Evolutionary conservation across 2,113 vertebrate species (phyloP), one percentile per base, ranked within the genome.

Genomic region (Psittacara wagleri): DNA sequence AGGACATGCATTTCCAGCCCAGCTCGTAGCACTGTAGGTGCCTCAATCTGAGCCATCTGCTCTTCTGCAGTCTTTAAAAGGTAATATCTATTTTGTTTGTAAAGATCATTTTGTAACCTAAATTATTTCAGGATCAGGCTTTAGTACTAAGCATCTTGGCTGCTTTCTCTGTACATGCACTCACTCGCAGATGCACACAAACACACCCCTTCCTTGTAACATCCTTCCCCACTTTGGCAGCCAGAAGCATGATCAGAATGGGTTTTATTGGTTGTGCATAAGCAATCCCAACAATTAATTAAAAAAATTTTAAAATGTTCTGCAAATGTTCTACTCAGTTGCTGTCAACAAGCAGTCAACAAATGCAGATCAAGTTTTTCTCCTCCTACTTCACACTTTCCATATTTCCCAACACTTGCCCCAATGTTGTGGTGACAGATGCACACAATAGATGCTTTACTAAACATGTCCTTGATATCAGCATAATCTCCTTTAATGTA

Each of bases 401-500:
- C 52, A 39, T 83, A 92, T 97, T 97, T 96, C 96, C 84, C 92
- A 89, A 94, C 64, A 83, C 83, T 94, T 81, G 72, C 92, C 69
- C 75, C 89, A 94, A 88, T 94, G 96, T 83, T 96, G 74, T 95
- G 94, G 91, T 92, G 79, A 92, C 74, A 96, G 91, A 84, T 79
- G 41, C 52, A 90, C 54, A 96, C 96, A 96, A 96, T 43, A 81
- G 94, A 93, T 88, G 77, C 77, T 97, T 96, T 94, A 93, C 87
- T 97, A 96, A 97, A 95, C 94, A 94, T 44, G 33, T 96, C 83
- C 91, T 86, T 54, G 87, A 83, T 96, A 97, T 96, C 95, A 92
- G 86, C 76, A 78, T 97, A 96, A 97, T 97, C 97, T 96, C 74
- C 77, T 94, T 84, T 93, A 97, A 93, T 96, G 86, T 94, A 83